Evolutionary conservation across 2,113 vertebrate genomes (phyloP).

Genomic region (Apistogramma diplotaenia): DNA sequence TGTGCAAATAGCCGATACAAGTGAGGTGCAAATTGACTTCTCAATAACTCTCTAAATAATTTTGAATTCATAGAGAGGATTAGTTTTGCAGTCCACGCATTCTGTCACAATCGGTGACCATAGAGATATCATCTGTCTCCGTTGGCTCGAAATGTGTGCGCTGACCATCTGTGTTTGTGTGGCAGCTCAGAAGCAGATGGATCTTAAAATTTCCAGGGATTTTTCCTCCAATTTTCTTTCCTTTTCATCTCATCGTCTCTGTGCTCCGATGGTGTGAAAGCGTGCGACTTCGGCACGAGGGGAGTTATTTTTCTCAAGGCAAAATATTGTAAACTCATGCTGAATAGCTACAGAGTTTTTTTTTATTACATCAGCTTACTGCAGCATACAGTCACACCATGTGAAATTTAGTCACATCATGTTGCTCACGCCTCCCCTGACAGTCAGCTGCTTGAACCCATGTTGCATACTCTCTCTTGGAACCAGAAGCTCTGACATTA

Average conservation of each 20-base stretch:
- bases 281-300: neutral
- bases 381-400: neutral
- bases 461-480: neutral
- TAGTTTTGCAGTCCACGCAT: neutral
- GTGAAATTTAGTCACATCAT: neutral
- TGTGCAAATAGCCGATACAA: neutral
- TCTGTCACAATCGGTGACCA: constrained; percentile 1
- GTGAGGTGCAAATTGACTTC: neutral
- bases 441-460: neutral
- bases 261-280: neutral
- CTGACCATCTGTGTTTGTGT: neutral
- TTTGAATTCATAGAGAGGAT: neutral
- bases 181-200: neutral
- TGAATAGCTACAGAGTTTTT: neutral
- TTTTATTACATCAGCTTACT: too few relatives aligned
- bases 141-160: neutral
- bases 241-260: neutral
- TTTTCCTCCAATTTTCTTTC: neutral
- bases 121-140: neutral
- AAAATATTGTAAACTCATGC: neutral
- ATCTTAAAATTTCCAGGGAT: neutral
- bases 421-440: neutral
- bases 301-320: neutral
- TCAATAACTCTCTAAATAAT: neutral
- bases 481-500: constrained; percentile 18